Evolutionary conservation across 2,113 vertebrate genomes (phyloP), one percentile per base, ranked within the genome.

Genomic region (Chamaea fasciata): DNA sequence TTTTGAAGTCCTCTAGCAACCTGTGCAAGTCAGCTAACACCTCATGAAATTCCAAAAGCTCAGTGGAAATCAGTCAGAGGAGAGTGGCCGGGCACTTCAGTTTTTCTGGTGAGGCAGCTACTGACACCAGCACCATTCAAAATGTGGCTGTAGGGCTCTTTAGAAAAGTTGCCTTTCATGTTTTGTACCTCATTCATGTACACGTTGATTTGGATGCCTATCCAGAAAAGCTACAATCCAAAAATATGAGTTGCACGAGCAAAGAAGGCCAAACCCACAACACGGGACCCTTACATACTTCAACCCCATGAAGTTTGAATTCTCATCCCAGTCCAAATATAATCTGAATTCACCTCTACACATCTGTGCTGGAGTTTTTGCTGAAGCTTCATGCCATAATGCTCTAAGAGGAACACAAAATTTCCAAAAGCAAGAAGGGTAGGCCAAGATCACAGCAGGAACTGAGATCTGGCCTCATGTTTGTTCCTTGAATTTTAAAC

Each of bases 221-320:
- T 15, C 57, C 78, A 80, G 37, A 63, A 92, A 83, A 62, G 50
- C 30, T 49, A 23, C 33, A 44, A 41, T 31, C 56, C 64, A 74
- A 75, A n/a, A 79, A 30, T 15, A 59, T 4, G 19, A 13, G 4
- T 71, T 79, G 87, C 46, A 65, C 2, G 3, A 81, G 24, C 20
- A 71, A 64, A 76, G 28, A 39, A 31, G 13, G 15, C 31, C 74
- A 62, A 79, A 94, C 33, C 13, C 53, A 37, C 18, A 53, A 7
- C 5, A 10, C 10, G 9, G 16, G 37, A 57, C 22, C 21, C 13
- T 71, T 55, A 27, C 0, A 0, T 21, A 47, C 8, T 21, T 53
- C 62, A 70, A 26, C 14, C 50, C 78, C 30, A 50, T 3, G 5
- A 35, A 64, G 28, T 49, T 6, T 82, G 49, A 74, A n/a, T 59